A percentile compares a stretch with the other conserved stretches of the same genome.
These are phyloP conservation scores for Acanthaster planci DNA, from an alignment of 35 echinoderm and acorn worm genomes.

Conservation along the genomic window DNA sequence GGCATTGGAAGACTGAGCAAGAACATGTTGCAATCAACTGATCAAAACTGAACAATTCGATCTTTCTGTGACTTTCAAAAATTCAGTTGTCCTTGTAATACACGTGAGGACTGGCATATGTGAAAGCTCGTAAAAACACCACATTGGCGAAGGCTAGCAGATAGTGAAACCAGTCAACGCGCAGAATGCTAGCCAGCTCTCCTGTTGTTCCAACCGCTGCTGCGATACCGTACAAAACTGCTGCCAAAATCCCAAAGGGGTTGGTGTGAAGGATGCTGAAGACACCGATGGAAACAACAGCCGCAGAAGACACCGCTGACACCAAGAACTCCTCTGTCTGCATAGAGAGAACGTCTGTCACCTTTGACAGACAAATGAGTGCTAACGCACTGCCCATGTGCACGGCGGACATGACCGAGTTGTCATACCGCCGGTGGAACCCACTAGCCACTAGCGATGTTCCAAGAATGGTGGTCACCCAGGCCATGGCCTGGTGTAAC, in stretches of 20 bases:
- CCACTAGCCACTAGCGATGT: conserved; percentile 63
- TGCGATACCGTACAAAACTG: conserved; percentile 61
- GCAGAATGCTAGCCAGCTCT: conserved; percentile 45
- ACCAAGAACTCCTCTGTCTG: conserved; percentile 33
- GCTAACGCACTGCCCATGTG: conserved; percentile 48
- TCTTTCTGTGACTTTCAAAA: too few relatives aligned
- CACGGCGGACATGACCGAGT: conserved; percentile 36
- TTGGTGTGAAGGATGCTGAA: conserved; percentile 70
- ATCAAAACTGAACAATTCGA: too few relatives aligned
- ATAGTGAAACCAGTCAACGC: conserved; percentile 97
- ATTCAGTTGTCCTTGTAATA: conserved; percentile 47
- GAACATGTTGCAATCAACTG: too few relatives aligned
- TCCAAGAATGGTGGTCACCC: conserved; percentile 67
- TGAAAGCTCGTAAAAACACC: conserved; percentile 67
- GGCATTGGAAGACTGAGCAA: too few relatives aligned
- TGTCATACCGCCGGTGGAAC: conserved; percentile 58
- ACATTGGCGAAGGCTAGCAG: conserved; percentile 82
- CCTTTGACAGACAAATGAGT: conserved; percentile 43
- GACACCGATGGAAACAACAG: conserved; percentile 70
- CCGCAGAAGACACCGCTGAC: conserved; percentile 38
- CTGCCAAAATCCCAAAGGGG: conserved; percentile 78
- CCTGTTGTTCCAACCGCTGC: conserved; percentile 74
- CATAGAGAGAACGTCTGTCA: conserved; percentile 3
- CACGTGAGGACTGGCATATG: conserved; percentile 45
- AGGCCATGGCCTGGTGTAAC: conserved; percentile 63